Conservation (phyloP, 2,888 invertebrate genomes). For the Andrena dorsata region DNA sequence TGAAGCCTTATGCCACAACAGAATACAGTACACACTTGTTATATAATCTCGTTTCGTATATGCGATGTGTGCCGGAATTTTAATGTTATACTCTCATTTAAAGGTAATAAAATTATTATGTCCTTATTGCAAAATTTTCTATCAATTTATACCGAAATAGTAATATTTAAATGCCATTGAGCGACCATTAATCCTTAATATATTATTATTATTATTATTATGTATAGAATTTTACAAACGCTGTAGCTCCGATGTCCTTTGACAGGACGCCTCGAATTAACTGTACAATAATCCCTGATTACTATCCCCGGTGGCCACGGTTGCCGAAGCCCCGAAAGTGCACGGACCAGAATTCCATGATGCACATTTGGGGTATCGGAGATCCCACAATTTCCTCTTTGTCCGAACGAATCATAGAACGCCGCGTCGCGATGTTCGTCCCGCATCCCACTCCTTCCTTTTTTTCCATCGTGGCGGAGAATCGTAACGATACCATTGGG, state of each 20-base stretch:
- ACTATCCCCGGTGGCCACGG: background rate
- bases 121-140: too few relatives aligned
- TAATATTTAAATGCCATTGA: too few relatives aligned
- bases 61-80: too few relatives aligned
- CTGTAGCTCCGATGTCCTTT: too few relatives aligned
- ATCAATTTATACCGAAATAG: too few relatives aligned
- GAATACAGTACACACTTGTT: too few relatives aligned
- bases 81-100: too few relatives aligned
- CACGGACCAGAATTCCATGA: conserved; percentile 12
- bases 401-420: conserved; percentile 28
- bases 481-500: background rate
- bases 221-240: background rate
- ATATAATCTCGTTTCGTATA: too few relatives aligned
- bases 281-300: conserved; percentile 17
- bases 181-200: too few relatives aligned
- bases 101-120: too few relatives aligned
- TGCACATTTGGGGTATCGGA: conserved; percentile 51
- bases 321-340: conserved; percentile 32
- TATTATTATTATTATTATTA: too few relatives aligned
- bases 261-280: background rate
- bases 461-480: background rate
- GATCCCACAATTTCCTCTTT: conserved; percentile 43
- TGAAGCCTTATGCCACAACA: too few relatives aligned
- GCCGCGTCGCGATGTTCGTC: background rate
- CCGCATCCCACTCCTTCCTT: background rate